phyloP scores from a whole-genome alignment of 2,888 invertebrate genomes.

The Carcina quercana region DNA sequence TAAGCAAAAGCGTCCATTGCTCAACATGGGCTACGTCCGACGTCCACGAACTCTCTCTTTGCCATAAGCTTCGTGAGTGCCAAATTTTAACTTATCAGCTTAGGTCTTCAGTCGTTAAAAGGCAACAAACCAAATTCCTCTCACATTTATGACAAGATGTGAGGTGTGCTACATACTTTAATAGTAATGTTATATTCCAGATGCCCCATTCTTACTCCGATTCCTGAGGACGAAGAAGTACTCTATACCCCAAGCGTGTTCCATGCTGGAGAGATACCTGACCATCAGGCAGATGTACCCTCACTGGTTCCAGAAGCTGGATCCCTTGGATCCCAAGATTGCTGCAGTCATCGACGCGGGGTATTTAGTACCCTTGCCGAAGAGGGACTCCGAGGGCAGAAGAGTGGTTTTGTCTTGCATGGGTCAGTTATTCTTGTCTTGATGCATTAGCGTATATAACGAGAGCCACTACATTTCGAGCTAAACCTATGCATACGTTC shows the following conservation, averaged over 20 bases:
- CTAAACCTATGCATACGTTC: no score
- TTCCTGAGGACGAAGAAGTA: constrained; percentile 92
- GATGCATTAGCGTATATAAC: no score
- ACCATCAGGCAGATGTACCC: constrained; percentile 89
- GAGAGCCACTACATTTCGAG: no score
- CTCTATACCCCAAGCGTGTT: constrained; percentile 88
- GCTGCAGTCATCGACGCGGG: constrained; percentile 88
- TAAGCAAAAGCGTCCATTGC: no score
- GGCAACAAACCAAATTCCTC: no score
- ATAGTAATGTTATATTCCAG: no score
- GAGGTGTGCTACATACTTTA: constrained; percentile 12
- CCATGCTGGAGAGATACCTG: constrained; percentile 90
- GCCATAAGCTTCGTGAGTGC: no score
- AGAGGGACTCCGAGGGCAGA: constrained; percentile 84
- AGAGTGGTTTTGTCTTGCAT: constrained; percentile 87
- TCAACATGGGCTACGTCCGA: no score
- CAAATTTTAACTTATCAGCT: not conserved
- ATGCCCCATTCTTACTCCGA: constrained; percentile 85
- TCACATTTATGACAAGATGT: not conserved
- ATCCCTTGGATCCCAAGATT: constrained; percentile 85
- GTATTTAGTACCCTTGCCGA: constrained; percentile 82
- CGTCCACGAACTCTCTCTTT: no score
- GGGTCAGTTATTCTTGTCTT: no score
- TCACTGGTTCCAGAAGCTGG: constrained; percentile 88
- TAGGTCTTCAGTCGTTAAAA: not conserved